Conservation (phyloP, 2,113 vertebrate species). For the Recurvirostra avosetta region DNA sequence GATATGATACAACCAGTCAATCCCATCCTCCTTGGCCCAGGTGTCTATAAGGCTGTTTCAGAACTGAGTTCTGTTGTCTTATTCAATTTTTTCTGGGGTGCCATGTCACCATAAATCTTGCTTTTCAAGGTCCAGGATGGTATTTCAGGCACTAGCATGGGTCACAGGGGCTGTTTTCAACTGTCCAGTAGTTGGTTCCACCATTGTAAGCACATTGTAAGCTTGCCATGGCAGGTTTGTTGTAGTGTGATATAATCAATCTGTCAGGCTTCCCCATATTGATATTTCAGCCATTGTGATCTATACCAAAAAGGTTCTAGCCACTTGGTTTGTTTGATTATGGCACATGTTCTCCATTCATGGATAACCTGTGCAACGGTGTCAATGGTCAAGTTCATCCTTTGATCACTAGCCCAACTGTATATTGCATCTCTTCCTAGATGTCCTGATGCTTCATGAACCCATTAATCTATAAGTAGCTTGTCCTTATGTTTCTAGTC, state of each 20-base stretch:
- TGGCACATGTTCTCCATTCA: background rate
- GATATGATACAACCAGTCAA: background rate
- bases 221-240: background rate
- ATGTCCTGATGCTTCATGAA: background rate
- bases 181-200: background rate
- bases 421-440: background rate
- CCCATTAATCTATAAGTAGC: background rate
- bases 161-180: background rate
- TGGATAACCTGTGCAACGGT: background rate
- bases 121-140: background rate
- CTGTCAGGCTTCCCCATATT: background rate
- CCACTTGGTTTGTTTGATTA: background rate
- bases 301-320: background rate
- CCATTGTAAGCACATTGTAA: background rate
- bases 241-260: background rate
- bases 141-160: background rate
- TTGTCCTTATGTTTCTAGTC: background rate
- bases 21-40: background rate
- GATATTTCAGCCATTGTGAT: background rate
- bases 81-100: background rate
- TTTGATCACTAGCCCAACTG: background rate
- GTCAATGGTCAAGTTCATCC: background rate
- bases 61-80: background rate
- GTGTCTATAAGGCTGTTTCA: background rate
- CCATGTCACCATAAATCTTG: no score